Evolutionary conservation across 53 echinoderm and acorn worm species (phyloP), one percentile per base, ranked within the genome.

Genomic region (Temnopleurus reevesii): DNA sequence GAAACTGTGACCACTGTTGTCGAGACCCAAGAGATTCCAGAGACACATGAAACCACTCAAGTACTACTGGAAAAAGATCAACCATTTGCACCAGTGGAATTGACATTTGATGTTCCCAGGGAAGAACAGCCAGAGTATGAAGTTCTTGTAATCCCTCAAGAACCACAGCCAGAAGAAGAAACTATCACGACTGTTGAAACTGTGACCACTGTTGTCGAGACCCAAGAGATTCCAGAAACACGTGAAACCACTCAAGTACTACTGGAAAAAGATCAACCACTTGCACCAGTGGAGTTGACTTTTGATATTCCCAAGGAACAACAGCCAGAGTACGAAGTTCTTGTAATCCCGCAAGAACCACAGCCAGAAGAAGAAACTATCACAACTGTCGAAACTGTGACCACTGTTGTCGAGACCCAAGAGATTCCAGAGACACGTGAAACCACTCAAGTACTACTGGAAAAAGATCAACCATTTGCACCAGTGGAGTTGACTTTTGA

Each of bases 51-150:
- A 55, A 83, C 83, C 2, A 92, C 95, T 26, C 90, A 93, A 57
- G 86, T 95, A 63, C 21, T 53, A 18, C 84, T 95, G 44, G 95
- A 95, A 43, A 85, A 83, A 6, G 86, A 84, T 38, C 57, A 83
- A 77, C 94, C 94, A 56, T 33, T 90, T 45, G 89, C 90, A 41
- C 94, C 96, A 53, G 55, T 96, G 54, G 92, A 95, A 46, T 38
- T 91, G 6, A 86, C 77, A 26, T 59, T 93, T 59, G 93, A 95
- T 80, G 53, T 93, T 30, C 86, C 76, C 58, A 34, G 3, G 51
- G 92, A 92, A 56, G 63, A 91, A 76, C 76, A 92, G 45, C 89
- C 91, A 27, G 93, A 90, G 55, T 81, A 64, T 55, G 89, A 93
- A 83, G 29, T 84, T 57, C 86, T 89, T 41, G 92, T 49, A 61